Conservation (phyloP, 1,140 invertebrate species). For the Hylaeus volcanicus region DNA sequence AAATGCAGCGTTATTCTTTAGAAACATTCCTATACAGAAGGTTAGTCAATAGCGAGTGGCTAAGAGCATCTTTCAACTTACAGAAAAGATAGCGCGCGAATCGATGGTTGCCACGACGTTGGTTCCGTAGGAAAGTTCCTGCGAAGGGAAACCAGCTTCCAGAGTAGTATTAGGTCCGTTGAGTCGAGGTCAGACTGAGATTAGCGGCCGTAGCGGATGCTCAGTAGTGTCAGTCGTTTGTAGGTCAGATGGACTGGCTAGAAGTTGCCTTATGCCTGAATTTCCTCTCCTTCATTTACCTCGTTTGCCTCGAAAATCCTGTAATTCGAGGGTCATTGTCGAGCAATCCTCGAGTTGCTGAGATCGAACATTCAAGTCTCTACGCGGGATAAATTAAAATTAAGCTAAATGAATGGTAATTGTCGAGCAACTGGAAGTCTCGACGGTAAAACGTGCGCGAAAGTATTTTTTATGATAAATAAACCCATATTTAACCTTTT, state of each 20-base stretch:
- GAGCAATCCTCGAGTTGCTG: background rate
- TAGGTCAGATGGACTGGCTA: slow-evolving; percentile 40
- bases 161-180: slow-evolving; percentile 26
- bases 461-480: background rate
- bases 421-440: background rate
- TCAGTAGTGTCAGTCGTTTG: slow-evolving; percentile 44
- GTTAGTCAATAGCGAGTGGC: background rate
- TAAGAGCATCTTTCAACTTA: background rate
- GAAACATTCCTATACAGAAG: background rate
- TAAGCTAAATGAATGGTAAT: background rate
- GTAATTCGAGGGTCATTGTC: slow-evolving; percentile 15
- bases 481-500: background rate
- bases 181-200: slow-evolving; percentile 18
- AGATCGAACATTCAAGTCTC: background rate
- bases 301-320: slow-evolving; percentile 10
- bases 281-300: slow-evolving; percentile 22
- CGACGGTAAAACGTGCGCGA: background rate
- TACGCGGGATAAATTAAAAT: slow-evolving; percentile 12
- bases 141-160: background rate
- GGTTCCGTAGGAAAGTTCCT: background rate
- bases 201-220: slow-evolving; percentile 35
- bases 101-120: background rate
- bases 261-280: background rate
- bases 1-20: background rate
- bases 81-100: background rate